Percentiles rank a stretch among this genome's conserved stretches.
Evolutionary conservation across 2,113 vertebrate genomes (phyloP).

Genomic region (Pipra filicauda): DNA sequence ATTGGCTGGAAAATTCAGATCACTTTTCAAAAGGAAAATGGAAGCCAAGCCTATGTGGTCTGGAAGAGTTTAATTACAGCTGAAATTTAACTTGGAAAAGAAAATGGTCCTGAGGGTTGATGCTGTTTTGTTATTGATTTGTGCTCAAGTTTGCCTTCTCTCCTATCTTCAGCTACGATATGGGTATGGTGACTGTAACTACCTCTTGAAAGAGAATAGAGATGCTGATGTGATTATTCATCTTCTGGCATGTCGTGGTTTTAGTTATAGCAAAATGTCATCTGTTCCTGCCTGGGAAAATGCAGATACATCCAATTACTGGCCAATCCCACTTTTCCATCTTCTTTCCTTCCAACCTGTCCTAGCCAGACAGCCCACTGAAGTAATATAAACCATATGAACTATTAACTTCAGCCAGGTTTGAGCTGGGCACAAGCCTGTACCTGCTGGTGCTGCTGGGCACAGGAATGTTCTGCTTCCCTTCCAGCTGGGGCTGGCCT

Average conservation of each 20-base stretch:
- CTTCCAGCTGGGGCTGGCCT: not conserved
- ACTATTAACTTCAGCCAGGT: not conserved
- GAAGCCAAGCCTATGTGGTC: constrained; percentile 1
- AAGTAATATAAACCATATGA: not conserved
- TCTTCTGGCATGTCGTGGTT: not conserved
- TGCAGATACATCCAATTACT: not conserved
- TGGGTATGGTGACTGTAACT: not conserved
- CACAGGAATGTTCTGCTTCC: not conserved
- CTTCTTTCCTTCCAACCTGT: not conserved
- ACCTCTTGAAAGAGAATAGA: not conserved
- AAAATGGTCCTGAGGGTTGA: not conserved
- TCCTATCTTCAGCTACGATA: not conserved
- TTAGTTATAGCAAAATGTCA: not conserved
- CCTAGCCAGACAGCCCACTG: not conserved
- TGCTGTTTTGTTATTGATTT: not conserved
- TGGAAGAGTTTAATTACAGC: constrained; percentile 17
- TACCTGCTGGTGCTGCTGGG: rapidly evolving
- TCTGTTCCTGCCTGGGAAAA: not conserved
- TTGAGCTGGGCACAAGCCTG: not conserved
- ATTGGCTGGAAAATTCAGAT: constrained; percentile 38
- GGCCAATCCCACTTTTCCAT: not conserved
- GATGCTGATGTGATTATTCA: not conserved
- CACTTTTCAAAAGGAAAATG: constrained; percentile 44
- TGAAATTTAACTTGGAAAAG: constrained; percentile 53
- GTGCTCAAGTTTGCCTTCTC: not conserved